These are phyloP conservation scores for Struthidea cinerea DNA, from an alignment of 2,113 vertebrate genomes.

Conservation along the genomic window DNA sequence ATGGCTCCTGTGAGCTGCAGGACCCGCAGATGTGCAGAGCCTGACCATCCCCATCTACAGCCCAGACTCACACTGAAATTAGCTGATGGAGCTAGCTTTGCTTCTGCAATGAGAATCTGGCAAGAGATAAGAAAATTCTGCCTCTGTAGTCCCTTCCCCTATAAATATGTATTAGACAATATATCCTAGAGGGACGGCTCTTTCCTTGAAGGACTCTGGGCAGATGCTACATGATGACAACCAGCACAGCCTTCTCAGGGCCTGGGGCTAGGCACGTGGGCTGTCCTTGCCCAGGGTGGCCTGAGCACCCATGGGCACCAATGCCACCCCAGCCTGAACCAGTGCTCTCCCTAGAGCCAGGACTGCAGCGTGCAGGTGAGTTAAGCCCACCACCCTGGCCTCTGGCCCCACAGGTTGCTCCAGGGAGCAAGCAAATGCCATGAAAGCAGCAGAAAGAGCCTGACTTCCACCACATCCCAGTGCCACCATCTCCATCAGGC, in stretches of 20 bases:
- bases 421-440: background rate
- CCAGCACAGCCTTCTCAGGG: background rate
- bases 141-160: background rate
- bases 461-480: background rate
- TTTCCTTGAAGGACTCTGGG: background rate
- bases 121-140: background rate
- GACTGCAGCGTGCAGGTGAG: background rate
- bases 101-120: background rate
- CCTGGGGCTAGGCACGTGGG: rapidly evolving
- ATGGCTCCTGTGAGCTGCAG: background rate
- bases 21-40: background rate
- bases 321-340: background rate
- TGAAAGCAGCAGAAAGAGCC: background rate
- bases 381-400: background rate
- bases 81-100: background rate
- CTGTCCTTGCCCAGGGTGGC: background rate
- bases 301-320: background rate
- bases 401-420: background rate
- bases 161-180: background rate
- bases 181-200: background rate
- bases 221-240: background rate
- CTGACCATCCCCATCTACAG: background rate
- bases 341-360: background rate
- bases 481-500: background rate
- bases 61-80: background rate